phyloP scores from a whole-genome alignment of 2,888 invertebrate species.

The Agrotis segetum region DNA sequence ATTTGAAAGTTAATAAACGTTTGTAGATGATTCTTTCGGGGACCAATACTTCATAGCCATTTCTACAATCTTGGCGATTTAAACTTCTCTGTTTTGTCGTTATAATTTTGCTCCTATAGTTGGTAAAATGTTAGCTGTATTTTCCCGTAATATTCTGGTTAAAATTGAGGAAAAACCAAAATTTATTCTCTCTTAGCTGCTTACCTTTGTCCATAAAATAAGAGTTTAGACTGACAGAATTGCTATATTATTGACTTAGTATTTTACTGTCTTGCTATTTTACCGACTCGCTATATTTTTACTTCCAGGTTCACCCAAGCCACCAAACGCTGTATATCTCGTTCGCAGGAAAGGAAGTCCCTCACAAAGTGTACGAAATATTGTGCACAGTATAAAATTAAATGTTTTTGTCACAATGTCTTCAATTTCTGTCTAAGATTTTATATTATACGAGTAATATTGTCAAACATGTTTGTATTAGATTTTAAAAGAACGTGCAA shows the following conservation, averaged over 20 bases:
- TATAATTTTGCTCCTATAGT: not conserved
- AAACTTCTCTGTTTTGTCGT: not conserved
- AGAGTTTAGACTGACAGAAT: too few species aligned
- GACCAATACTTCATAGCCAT: not conserved
- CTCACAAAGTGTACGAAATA: constrained; percentile 81
- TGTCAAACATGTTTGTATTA: constrained; percentile 41
- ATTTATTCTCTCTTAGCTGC: too few species aligned
- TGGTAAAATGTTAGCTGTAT: too few species aligned
- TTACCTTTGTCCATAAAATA: too few species aligned
- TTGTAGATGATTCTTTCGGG: not conserved
- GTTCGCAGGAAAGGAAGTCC: constrained; percentile 81
- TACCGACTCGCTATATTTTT: not conserved
- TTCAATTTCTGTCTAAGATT: constrained; percentile 42
- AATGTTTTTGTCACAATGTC: constrained; percentile 20
- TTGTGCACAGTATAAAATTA: constrained; percentile 75
- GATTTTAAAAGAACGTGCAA: constrained; percentile 33
- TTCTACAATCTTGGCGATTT: not conserved
- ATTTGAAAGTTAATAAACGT: too few species aligned
- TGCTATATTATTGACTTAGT: too few species aligned
- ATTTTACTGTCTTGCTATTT: not conserved
- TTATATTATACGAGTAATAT: constrained; percentile 20
- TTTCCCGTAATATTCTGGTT: too few species aligned
- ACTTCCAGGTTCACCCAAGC: constrained; percentile 83
- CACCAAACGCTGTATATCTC: constrained; percentile 84
- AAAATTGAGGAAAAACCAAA: too few species aligned